A percentile compares a stretch with the other conserved stretches of the same genome.
Conservation (phyloP, 2,113 vertebrate species). For the Myotis davidii region DNA sequence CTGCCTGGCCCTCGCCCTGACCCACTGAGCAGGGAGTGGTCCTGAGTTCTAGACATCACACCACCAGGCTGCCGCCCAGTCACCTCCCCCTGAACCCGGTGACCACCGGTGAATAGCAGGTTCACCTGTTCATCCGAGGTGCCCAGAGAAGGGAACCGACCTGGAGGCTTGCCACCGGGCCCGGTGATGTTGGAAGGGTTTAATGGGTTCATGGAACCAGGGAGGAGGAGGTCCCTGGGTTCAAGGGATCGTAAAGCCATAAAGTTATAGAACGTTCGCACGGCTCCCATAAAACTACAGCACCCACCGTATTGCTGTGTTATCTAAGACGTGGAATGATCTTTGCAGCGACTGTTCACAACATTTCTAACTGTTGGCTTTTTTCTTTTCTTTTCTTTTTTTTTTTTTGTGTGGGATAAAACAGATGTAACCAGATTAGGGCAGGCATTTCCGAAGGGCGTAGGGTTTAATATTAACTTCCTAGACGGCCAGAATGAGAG, state of each 20-base stretch:
- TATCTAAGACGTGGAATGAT: slow-evolving; percentile 33
- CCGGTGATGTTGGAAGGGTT: background rate
- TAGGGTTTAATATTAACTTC: slow-evolving; percentile 21
- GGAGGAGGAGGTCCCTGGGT: slow-evolving; percentile 51
- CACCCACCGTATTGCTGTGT: background rate
- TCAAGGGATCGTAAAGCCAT: slow-evolving; percentile 70
- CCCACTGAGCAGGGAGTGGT: background rate
- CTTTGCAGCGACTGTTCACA: slow-evolving; percentile 29
- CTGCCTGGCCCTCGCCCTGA: background rate
- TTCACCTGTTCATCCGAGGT: background rate
- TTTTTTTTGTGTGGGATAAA: background rate
- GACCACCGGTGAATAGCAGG: background rate
- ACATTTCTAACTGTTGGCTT: background rate
- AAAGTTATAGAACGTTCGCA: slow-evolving; percentile 53
- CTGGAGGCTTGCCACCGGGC: background rate
- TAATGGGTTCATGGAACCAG: slow-evolving; percentile 57
- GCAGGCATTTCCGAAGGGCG: background rate
- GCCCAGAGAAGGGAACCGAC: background rate
- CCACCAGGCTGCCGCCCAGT: background rate
- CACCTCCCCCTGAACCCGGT: background rate
- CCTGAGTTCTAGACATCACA: background rate
- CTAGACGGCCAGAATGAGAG: background rate
- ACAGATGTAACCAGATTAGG: background rate
- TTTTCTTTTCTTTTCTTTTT: background rate
- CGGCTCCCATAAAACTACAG: slow-evolving; percentile 60